Base-by-base conservation (phyloP, 1,140 invertebrate genomes). In the Acyrthosiphon pisum region DNA sequence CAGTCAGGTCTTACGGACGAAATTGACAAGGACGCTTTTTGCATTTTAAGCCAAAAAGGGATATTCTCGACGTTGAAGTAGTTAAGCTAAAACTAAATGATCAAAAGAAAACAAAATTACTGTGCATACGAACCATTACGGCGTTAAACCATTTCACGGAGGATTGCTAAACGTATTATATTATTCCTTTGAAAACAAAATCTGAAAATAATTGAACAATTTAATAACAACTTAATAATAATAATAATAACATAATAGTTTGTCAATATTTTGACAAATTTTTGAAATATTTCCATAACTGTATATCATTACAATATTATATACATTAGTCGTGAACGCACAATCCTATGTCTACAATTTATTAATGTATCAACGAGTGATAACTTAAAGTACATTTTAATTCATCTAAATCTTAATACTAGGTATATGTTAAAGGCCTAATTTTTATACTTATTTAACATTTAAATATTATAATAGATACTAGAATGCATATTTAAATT, bases 21-120 rank as follows among this genome's bases (percentile, higher is more conserved):
- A 87, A 87, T 48, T 48, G 86, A 87, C 86, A 87, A 87, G 44
- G 86, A 48, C n/a, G 46, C 86, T n/a, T 87, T 87, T 46, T 46
- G 44, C 30, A 48, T 87, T n/a, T 87, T 22, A 87, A 87, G 44
- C 86, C 86, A n/a, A 48, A 87, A 46, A 41, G 83, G 83, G 23
- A 84, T 84, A 84, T 41, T 84, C 83, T 26, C 83, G 20, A 41
- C 41, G 23, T 41, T 41, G 23, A 84, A 84, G 37, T 41, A 41
- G 83, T 84, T 84, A 84, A 26, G 37, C 11, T 41, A 84, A 84
- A 41, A 84, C 83, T 84, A 46, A 87, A 44, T 46, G 30, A 46
- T 87, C 22, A 87, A 46, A 86, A 86, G 22, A 46, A 87, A 87
- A 84, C 9, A 44, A 84, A 44, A 84, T 84, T 84, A 84, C 83